A percentile compares a stretch with the other conserved stretches of the same genome.
These are phyloP conservation scores for Notothenia coriiceps DNA, from an alignment of 2,113 vertebrate genomes.

Conservation along the genomic window DNA sequence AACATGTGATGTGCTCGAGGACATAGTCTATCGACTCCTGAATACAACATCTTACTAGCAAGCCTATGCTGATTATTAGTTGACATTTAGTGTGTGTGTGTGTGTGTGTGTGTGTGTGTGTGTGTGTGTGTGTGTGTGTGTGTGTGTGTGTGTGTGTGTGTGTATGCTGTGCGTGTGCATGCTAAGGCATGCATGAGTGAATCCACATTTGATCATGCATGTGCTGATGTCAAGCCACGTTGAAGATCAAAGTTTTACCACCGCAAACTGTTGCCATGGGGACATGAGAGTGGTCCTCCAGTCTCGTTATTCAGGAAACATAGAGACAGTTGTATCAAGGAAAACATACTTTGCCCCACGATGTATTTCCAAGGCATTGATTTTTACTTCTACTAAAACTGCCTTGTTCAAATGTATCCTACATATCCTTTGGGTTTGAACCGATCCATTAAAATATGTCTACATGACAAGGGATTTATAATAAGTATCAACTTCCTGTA, in stretches of 20 bases:
- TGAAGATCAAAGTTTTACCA: slow-evolving; percentile 41
- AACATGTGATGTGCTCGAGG: slow-evolving; percentile 22
- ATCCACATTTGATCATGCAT: slow-evolving; percentile 13
- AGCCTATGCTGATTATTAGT: background rate
- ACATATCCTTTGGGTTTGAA: background rate
- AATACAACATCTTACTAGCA: background rate
- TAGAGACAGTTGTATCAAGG: background rate
- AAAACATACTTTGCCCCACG: background rate
- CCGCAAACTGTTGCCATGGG: slow-evolving; percentile 57
- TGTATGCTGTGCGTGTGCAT: background rate
- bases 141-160: background rate
- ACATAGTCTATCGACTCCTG: slow-evolving; percentile 3
- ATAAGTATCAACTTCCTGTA: background rate
- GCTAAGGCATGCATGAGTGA: background rate
- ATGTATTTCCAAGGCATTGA: background rate
- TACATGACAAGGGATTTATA: background rate
- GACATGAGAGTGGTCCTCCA: slow-evolving; percentile 15
- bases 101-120: background rate
- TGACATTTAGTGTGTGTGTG: background rate
- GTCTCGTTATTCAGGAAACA: slow-evolving; percentile 33
- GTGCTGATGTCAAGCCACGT: slow-evolving; percentile 9
- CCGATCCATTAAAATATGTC: background rate
- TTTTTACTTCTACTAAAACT: background rate
- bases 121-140: background rate
- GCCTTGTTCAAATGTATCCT: background rate